Conservation (phyloP, 2,797 vertebrate genomes). For the Myripristis murdjan region DNA sequence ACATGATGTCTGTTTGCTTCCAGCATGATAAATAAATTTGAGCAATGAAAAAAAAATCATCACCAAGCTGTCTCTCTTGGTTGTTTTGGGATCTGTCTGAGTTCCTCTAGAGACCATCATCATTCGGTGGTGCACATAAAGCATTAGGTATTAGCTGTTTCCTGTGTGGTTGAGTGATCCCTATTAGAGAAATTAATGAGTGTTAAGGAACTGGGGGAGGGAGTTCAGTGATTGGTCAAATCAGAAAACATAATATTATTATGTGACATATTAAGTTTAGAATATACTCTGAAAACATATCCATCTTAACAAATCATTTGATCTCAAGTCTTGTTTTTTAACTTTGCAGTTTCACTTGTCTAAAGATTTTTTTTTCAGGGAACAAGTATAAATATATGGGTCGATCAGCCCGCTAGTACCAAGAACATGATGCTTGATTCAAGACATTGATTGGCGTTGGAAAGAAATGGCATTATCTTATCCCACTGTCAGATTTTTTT, state of each 20-base stretch:
- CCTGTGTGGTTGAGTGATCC: neutral
- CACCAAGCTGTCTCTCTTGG: neutral
- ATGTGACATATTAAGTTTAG: neutral
- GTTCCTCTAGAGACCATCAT: neutral
- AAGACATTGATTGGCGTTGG: too few species aligned
- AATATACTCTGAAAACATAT: neutral
- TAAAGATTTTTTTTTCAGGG: too few species aligned
- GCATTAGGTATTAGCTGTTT: neutral
- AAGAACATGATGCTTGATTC: too few species aligned
- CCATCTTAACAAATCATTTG: too few species aligned
- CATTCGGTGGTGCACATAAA: neutral
- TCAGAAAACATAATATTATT: neutral
- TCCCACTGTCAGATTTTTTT: too few species aligned
- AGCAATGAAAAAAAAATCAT: neutral
- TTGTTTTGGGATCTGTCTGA: constrained; percentile 5
- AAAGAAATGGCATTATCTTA: too few species aligned
- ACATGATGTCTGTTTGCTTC: neutral
- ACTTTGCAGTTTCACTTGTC: too few species aligned
- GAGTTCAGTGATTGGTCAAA: neutral
- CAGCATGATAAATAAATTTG: neutral
- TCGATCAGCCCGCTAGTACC: too few species aligned
- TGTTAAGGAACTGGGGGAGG: neutral
- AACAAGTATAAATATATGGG: too few species aligned
- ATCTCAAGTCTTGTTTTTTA: too few species aligned
- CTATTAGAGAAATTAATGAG: constrained; percentile 4